Base-by-base conservation (phyloP, 2,888 invertebrate species). In the Holacanthella duospinosa region DNA sequence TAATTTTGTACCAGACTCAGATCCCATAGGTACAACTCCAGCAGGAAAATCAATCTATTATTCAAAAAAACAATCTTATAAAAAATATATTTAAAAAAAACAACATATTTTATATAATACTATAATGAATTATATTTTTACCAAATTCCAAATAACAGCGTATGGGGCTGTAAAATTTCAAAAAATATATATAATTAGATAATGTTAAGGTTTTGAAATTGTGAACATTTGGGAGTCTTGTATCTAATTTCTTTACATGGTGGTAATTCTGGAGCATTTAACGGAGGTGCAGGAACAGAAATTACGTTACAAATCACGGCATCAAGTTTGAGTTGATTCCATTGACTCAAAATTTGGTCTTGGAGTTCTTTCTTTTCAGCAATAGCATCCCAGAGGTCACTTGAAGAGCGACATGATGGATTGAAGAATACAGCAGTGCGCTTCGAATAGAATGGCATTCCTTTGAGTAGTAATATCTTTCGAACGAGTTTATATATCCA, bases 351-450 rank as follows among this genome's bases (percentile, higher is more conserved):
- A 29, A 72, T 62, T 59, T 68, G 61, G 1, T 71, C 63, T 1
- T 60, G 60, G 9, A 71, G 57, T 56, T 64, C 60, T 29, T 63
- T 65, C n/a, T 62, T 61, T 53, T 64, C 68, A 6, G 63, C 69
- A 21, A 54, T 62, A n/a, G 67, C 66, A 56, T 69, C 69, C 72
- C 72, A 72, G n/a, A 72, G 61, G 2, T 70, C 68, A 6, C 55
- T 48, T 1, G 70, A 68, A 16, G 60, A 62, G 25, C 58, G 60
- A 24, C 68, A 64, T 19, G 70, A 68, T 25, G 68, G 67, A 21
- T 68, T 70, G 53, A 69, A 66, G 53, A 72, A 63, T 19, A 65
- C 65, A 12, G 57, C 59, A 19, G 63, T 64, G 60, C 68, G 36
- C 55, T 64, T 67, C 1, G 70, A 70, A 28, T 70, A 64, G 60